Percentiles rank a stretch among this genome's conserved stretches.
phyloP scores from a whole-genome alignment of 2,888 invertebrate genomes.

The Drosophila testacea region DNA sequence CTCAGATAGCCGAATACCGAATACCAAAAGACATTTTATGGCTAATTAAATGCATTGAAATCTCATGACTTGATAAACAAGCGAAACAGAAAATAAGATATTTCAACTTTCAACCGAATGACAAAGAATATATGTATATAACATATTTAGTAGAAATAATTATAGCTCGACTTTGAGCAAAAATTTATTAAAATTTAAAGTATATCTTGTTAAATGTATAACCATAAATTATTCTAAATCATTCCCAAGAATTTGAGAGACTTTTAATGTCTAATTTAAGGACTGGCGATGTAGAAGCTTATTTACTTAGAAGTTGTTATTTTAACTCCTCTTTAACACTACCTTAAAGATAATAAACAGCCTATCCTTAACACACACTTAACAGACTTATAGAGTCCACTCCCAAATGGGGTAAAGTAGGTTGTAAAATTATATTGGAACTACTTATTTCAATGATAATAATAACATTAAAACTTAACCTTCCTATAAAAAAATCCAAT shows the following conservation, averaged over 20 bases:
- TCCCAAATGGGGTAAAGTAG: neutral
- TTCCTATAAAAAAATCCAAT: conserved; percentile 10
- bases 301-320: neutral
- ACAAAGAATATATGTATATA: conserved; percentile 15
- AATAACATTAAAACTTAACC: conserved; percentile 3
- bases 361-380: neutral
- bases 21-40: conserved; percentile 71
- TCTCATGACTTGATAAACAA: conserved; percentile 49
- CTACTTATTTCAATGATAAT: neutral
- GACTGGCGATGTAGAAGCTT: neutral
- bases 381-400: neutral
- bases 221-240: no score
- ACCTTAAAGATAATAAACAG: neutral
- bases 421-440: neutral
- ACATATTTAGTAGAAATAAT: neutral
- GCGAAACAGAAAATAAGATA: conserved; percentile 21
- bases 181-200: no score
- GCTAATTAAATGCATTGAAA: conserved; percentile 73
- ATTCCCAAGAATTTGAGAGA: no score
- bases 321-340: neutral
- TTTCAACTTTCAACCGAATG: conserved; percentile 9
- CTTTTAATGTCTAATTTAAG: neutral
- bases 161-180: neutral
- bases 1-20: conserved; percentile 54
- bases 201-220: no score